These are phyloP conservation scores for Tautogolabrus adspersus DNA, from an alignment of 2,113 vertebrate genomes.

Conservation along the genomic window DNA sequence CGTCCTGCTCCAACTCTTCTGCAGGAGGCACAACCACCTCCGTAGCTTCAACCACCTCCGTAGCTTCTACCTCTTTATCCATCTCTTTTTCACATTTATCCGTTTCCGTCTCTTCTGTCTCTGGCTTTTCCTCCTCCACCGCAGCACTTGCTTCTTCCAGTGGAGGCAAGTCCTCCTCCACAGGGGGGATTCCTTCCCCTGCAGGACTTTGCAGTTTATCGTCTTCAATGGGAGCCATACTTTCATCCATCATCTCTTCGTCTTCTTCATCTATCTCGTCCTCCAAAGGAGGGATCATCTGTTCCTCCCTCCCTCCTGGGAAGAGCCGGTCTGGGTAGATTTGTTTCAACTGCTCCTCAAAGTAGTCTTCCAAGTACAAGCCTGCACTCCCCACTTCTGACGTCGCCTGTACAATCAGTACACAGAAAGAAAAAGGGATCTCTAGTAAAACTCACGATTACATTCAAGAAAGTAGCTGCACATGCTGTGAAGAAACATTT, in stretches of 20 bases:
- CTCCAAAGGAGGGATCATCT: slow-evolving; percentile 78
- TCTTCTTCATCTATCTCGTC: slow-evolving; percentile 77
- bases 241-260: slow-evolving; percentile 47
- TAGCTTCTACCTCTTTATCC: background rate
- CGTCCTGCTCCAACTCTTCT: slow-evolving; percentile 29
- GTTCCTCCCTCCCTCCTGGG: slow-evolving; percentile 82
- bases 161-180: slow-evolving; percentile 48
- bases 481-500: too few species aligned
- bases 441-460: background rate
- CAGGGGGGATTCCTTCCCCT: slow-evolving; percentile 36
- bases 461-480: background rate
- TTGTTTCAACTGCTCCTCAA: slow-evolving; percentile 91
- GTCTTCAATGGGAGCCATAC: background rate
- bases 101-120: background rate
- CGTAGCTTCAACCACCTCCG: too few species aligned
- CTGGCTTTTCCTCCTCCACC: background rate
- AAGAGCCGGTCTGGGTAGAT: slow-evolving; percentile 89
- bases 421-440: background rate
- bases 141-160: slow-evolving; percentile 21
- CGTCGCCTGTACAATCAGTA: slow-evolving; percentile 83
- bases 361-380: slow-evolving; percentile 90
- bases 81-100: background rate
- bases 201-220: slow-evolving; percentile 23
- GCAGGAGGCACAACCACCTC: background rate
- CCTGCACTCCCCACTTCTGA: slow-evolving; percentile 95